Base-by-base conservation (phyloP, 1,140 invertebrate species). In the Cyclargus thomasi region DNA sequence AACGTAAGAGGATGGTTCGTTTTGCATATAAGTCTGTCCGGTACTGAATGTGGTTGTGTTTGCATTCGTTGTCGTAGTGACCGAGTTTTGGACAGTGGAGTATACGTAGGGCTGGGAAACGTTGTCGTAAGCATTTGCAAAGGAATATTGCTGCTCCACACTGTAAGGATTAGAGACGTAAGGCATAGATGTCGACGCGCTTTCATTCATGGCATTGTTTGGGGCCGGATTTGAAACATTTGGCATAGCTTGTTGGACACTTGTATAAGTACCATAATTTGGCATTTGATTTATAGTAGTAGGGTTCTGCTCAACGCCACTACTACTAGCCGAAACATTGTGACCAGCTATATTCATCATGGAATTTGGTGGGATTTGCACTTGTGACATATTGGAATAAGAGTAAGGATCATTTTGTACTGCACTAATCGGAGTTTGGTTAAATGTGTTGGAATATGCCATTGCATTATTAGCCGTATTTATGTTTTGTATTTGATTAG, bases 21-120 rank as follows among this genome's bases (percentile, higher is more conserved):
- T 59, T 59, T 67, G 68, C 1, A 69, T n/a, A 67, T 75, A 78
- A 11, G 70, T 65, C 55, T 74, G 70, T 55, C 79, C 57, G 23
- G 63, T 29, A 62, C 69, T 67, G 29, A 72, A 70, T 29, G 69
- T 47, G n/a, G 70, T 59, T 21, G 67, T 17, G 62, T 53, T 66
- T 10, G 75, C 69, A 63, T 73, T 84, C 8, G 77, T 77, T 1
- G 80, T 76, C 7, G 76, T 76, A 1, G 82, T 78, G 0, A 76
- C 69, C 10, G 70, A 53, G 39, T 67, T 80, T 6, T 81, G 76
- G 1, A 80, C 74, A 65, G 77, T 82, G 2, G 83, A 79, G 53
- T 84, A 86, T 4, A 78, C 67, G 62, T 82, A 82, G 2, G 68
- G 75, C 65, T 85, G 81, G 11, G 85, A 77, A 3, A 71, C 59